phyloP scores from a whole-genome alignment of 2,797 vertebrate genomes.

The Rhynchonycteris naso region DNA sequence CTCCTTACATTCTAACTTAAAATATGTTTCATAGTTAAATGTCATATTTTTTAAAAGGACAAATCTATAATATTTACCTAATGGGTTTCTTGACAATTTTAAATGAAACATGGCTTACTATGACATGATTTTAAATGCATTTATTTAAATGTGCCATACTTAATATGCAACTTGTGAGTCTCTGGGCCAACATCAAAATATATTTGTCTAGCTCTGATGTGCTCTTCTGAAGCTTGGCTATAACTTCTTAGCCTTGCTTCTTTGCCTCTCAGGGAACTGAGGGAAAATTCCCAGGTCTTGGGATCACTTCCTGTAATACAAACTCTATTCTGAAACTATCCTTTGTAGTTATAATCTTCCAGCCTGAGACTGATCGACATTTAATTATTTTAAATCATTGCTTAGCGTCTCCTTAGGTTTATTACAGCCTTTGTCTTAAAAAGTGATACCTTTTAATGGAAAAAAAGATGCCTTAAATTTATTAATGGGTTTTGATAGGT shows the following conservation, averaged over 20 bases:
- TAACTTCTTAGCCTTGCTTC: constrained; percentile 51
- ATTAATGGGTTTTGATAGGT: background rate
- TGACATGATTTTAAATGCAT: constrained; percentile 52
- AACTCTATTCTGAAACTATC: background rate
- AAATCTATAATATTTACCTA: constrained; percentile 62
- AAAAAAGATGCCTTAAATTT: constrained; percentile 46
- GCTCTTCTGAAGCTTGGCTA: constrained; percentile 57
- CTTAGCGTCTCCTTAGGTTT: background rate
- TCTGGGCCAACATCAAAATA: constrained; percentile 59
- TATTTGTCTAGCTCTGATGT: constrained; percentile 60
- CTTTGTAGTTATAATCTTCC: constrained; percentile 35
- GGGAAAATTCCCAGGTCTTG: constrained; percentile 64
- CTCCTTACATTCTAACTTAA: constrained; percentile 67
- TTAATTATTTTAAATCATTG: constrained; percentile 36
- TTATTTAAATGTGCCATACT: constrained; percentile 62
- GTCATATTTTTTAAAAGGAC: constrained; percentile 36
- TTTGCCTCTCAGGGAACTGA: constrained; percentile 30
- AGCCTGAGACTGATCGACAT: background rate
- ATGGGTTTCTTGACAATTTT: constrained; percentile 61
- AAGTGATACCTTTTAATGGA: background rate
- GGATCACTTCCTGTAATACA: background rate
- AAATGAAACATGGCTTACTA: constrained; percentile 38
- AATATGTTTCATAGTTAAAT: constrained; percentile 59
- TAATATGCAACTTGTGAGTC: constrained; percentile 73
- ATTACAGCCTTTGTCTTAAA: constrained; percentile 9